These are phyloP conservation scores for Carassius carassius DNA, from an alignment of 2,113 vertebrate genomes.

Conservation along the genomic window DNA sequence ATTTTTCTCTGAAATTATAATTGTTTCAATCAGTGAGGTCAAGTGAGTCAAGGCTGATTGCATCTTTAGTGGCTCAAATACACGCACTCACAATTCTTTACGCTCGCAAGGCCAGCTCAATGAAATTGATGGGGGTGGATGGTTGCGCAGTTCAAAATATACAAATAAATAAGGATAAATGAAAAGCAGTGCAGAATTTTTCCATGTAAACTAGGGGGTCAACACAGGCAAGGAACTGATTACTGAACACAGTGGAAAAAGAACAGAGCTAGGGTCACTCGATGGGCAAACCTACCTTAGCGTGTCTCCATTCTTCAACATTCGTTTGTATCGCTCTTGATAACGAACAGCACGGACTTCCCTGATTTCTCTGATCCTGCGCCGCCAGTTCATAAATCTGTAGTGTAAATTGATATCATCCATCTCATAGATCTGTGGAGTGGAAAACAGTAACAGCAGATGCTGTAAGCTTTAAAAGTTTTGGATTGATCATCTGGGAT, in stretches of 20 bases:
- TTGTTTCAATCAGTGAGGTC: conserved; percentile 63
- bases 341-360: conserved; percentile 85
- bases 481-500: conserved; percentile 32
- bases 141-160: conserved; percentile 24
- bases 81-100: conserved; percentile 35
- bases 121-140: conserved; percentile 18
- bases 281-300: conserved; percentile 74
- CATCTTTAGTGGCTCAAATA: conserved; percentile 35
- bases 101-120: conserved; percentile 22
- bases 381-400: conserved; percentile 88
- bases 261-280: conserved; percentile 4
- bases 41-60: conserved; percentile 51
- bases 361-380: conserved; percentile 85
- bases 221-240: not conserved
- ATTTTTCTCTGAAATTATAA: conserved; percentile 55
- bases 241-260: not conserved
- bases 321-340: conserved; percentile 86
- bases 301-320: conserved; percentile 87
- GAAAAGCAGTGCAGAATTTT: conserved; percentile 24
- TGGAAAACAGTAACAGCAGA: not conserved
- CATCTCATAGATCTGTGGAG: conserved; percentile 71
- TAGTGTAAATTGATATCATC: conserved; percentile 92
- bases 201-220: conserved; percentile 15
- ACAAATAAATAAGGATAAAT: conserved; percentile 19
- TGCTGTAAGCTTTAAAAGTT: conserved; percentile 41